These are phyloP conservation scores for Babyrousa celebensis DNA, from an alignment of 2,797 vertebrate genomes.

Conservation along the genomic window DNA sequence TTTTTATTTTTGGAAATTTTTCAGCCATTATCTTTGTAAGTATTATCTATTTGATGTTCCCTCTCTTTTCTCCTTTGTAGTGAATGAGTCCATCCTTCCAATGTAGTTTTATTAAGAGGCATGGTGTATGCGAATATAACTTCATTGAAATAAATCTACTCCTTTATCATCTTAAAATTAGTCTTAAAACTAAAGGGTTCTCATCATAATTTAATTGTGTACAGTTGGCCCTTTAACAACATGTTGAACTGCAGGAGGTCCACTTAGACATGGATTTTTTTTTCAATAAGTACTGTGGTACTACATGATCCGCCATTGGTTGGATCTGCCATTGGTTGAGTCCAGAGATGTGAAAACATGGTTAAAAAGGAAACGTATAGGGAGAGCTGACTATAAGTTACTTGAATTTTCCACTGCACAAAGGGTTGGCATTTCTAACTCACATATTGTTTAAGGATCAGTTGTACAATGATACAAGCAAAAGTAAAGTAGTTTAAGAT, in stretches of 20 bases:
- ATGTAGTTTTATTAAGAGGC: background rate
- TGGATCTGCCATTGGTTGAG: background rate
- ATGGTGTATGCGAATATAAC: background rate
- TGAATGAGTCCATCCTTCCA: background rate
- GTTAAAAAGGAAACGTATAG: background rate
- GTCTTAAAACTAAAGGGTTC: background rate
- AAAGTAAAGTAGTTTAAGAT: background rate
- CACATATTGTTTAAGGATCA: background rate
- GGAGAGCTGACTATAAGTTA: background rate
- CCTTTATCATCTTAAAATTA: constrained; percentile 14
- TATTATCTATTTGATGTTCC: background rate
- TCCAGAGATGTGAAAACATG: background rate
- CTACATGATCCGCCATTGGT: background rate
- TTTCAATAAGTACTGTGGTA: background rate
- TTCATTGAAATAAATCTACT: background rate
- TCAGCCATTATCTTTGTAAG: background rate
- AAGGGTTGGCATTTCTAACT: background rate
- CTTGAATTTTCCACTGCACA: background rate
- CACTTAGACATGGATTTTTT: background rate
- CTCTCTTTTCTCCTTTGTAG: background rate
- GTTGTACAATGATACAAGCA: background rate
- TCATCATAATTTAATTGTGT: background rate
- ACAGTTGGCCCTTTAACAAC: background rate
- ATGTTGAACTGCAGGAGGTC: background rate
- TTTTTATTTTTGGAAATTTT: background rate